These are phyloP conservation scores for Ectemnius lituratus DNA, from an alignment of 2,888 invertebrate genomes.

Conservation along the genomic window DNA sequence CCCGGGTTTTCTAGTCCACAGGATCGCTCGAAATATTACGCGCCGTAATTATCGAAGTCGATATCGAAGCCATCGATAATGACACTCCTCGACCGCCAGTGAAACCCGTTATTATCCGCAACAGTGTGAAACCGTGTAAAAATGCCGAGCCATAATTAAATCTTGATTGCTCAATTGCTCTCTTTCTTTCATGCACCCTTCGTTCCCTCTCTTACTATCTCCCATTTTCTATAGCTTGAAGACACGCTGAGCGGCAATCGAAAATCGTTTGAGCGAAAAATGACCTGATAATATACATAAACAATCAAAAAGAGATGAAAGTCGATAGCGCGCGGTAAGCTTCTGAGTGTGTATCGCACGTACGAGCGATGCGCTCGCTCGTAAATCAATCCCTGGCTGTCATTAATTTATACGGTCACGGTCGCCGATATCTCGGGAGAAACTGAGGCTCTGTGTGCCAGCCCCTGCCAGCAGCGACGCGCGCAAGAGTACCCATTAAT, in stretches of 20 bases:
- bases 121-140: constrained; percentile 32
- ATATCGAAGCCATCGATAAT: constrained; percentile 27
- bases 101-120: constrained; percentile 18
- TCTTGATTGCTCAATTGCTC: constrained; percentile 29
- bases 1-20: constrained; percentile 13
- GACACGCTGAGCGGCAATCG: background rate
- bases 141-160: constrained; percentile 39
- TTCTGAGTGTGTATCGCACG: constrained; percentile 3
- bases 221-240: too few species aligned
- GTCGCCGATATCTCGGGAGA: constrained; percentile 3
- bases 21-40: constrained; percentile 1
- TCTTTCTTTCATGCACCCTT: background rate
- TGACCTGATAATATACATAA: constrained; percentile 23
- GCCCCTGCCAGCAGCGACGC: background rate
- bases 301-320: constrained; percentile 53
- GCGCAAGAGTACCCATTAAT: constrained; percentile 30
- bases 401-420: constrained; percentile 48
- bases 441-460: background rate
- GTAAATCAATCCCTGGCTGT: constrained; percentile 51
- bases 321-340: constrained; percentile 39
- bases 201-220: background rate
- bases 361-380: constrained; percentile 41
- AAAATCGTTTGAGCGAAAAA: constrained; percentile 26
- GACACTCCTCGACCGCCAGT: constrained; percentile 11
- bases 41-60: constrained; percentile 15